Percentiles rank a stretch among this genome's conserved stretches.
phyloP scores from a whole-genome alignment of 2,888 invertebrate species.

The Crepidodera aurea region DNA sequence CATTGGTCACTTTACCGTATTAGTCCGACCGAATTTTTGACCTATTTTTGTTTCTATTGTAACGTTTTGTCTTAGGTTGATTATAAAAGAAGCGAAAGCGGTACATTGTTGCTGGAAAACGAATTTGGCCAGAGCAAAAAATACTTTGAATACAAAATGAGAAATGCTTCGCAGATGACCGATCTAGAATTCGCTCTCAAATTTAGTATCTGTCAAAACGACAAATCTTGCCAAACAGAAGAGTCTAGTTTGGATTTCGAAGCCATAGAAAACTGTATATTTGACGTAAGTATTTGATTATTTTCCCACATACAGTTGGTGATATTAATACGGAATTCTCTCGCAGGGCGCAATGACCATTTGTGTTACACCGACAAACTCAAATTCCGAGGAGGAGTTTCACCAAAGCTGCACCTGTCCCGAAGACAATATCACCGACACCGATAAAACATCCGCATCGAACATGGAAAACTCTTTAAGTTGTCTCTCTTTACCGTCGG shows the following conservation, averaged over 20 bases:
- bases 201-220: slow-evolving; percentile 70
- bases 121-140: slow-evolving; percentile 62
- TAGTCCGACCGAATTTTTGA: too few species aligned
- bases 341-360: slow-evolving; percentile 8
- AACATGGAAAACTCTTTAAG: slow-evolving; percentile 23
- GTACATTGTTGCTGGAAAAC: slow-evolving; percentile 67
- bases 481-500: slow-evolving; percentile 21
- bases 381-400: neutral
- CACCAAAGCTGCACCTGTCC: slow-evolving; percentile 27
- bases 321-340: neutral
- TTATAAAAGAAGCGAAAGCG: slow-evolving; percentile 73
- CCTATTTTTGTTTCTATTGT: too few species aligned
- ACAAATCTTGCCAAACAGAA: slow-evolving; percentile 69
- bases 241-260: slow-evolving; percentile 30
- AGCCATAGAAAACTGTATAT: slow-evolving; percentile 9
- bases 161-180: slow-evolving; percentile 5
- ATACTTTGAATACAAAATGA: slow-evolving; percentile 64
- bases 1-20: too few species aligned
- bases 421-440: slow-evolving; percentile 12
- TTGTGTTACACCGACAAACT: neutral
- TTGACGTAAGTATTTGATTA: slow-evolving; percentile 19
- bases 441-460: slow-evolving; percentile 14
- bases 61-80: slow-evolving; percentile 60
- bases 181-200: slow-evolving; percentile 67
- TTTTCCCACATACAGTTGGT: too few species aligned